These are phyloP conservation scores for Sitta europaea DNA, from an alignment of 2,113 vertebrate genomes.

Conservation along the genomic window DNA sequence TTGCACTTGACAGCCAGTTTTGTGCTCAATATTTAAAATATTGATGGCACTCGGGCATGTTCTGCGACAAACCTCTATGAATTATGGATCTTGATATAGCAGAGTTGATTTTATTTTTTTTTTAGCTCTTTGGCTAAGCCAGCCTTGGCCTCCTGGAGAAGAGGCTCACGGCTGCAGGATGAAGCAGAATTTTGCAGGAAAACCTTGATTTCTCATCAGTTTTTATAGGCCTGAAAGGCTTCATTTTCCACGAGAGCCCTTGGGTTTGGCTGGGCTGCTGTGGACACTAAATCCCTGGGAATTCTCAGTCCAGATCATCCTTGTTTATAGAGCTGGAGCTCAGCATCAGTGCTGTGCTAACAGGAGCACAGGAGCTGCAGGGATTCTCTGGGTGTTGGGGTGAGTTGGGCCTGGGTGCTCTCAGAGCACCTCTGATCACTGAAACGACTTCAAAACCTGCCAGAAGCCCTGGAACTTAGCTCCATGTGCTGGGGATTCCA, in stretches of 20 bases:
- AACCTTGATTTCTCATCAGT: neutral
- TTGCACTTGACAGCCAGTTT: neutral
- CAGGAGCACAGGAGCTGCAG: accelerated
- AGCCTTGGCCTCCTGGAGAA: neutral
- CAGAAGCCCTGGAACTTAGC: neutral
- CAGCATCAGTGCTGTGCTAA: accelerated
- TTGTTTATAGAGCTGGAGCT: neutral
- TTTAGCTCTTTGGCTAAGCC: neutral
- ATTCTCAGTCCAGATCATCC: accelerated
- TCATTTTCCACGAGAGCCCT: neutral
- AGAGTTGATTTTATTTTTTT: neutral
- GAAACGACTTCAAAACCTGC: too few species aligned
- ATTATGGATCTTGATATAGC: neutral
- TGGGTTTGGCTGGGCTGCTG: accelerated
- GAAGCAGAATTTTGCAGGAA: neutral
- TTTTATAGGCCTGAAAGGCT: neutral
- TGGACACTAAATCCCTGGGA: neutral
- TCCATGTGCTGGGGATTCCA: accelerated
- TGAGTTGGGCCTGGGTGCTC: accelerated
- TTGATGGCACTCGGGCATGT: neutral
- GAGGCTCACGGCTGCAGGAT: accelerated
- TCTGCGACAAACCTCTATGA: neutral
- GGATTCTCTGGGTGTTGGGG: accelerated
- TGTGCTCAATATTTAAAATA: neutral
- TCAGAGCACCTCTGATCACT: neutral